Conservation (phyloP, 2,113 vertebrate species). For the Sminthopsis crassicaudata region DNA sequence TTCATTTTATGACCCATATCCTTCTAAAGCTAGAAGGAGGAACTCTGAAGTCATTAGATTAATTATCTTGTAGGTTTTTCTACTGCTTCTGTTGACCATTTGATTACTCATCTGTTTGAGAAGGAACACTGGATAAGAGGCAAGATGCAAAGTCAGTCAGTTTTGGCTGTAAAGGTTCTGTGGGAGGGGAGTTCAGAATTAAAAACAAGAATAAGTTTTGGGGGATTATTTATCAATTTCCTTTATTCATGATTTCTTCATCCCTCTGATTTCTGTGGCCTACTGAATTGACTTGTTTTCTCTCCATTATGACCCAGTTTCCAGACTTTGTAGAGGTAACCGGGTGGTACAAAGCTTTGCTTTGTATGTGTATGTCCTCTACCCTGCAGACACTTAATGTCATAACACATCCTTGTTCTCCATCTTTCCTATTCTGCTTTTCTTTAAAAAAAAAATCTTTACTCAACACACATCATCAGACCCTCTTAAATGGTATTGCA, state of each 20-base stretch:
- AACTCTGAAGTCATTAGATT: not conserved
- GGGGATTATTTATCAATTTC: not conserved
- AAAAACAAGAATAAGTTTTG: not conserved
- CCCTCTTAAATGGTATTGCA: not conserved
- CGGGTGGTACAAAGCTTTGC: not conserved
- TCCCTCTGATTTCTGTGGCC: not conserved
- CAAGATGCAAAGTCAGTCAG: not conserved
- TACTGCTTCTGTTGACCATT: not conserved
- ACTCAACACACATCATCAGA: not conserved
- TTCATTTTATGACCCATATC: not conserved
- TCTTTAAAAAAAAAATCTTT: too few species aligned
- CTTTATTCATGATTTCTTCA: not conserved
- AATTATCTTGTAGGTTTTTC: not conserved
- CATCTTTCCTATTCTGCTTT: too few species aligned
- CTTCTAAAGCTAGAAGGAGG: not conserved
- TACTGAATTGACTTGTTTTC: not conserved
- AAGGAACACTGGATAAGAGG: not conserved
- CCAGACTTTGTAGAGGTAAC: not conserved
- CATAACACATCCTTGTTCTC: conserved; percentile 15
- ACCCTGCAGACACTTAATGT: not conserved
- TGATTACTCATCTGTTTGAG: not conserved
- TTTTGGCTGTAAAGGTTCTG: not conserved
- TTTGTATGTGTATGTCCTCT: not conserved
- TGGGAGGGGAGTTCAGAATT: not conserved
- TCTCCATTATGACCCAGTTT: not conserved